phyloP scores from a whole-genome alignment of 1,140 invertebrate genomes.

The Nylanderia fulva region DNA sequence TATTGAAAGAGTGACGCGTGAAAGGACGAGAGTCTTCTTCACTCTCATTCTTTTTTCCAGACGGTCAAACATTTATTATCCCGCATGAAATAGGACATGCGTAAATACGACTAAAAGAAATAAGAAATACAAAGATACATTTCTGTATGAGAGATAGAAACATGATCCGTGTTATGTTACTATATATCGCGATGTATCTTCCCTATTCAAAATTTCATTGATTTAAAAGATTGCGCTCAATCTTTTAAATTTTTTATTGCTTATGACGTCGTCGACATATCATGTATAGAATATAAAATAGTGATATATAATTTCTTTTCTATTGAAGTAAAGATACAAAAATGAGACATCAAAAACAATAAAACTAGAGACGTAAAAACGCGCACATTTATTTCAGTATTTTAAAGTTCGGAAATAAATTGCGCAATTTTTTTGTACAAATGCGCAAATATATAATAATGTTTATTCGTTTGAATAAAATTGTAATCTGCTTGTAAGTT shows the following conservation, averaged over 20 bases:
- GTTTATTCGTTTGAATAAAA: background rate
- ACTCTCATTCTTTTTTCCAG: background rate
- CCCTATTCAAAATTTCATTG: background rate
- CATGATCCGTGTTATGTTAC: background rate
- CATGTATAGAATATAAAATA: background rate
- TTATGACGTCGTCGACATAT: background rate
- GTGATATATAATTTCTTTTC: too few relatives aligned
- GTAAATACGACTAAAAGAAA: background rate
- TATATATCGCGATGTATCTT: background rate
- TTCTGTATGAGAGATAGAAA: background rate
- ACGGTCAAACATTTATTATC: constrained; percentile 31
- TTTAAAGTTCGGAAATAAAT: background rate
- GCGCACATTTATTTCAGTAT: too few relatives aligned
- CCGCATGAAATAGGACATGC: constrained; percentile 39
- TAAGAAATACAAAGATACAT: background rate
- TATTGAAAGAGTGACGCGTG: background rate
- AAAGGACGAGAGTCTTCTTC: background rate
- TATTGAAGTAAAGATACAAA: background rate
- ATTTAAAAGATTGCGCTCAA: background rate
- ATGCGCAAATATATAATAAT: background rate
- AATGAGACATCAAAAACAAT: background rate
- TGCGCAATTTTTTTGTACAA: background rate
- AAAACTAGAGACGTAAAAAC: background rate
- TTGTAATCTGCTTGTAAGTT: background rate
- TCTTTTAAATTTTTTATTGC: background rate